These are phyloP conservation scores for Oikopleura vanhoeffeni DNA, from an alignment of 23 tunicate species.

Conservation along the genomic window DNA sequence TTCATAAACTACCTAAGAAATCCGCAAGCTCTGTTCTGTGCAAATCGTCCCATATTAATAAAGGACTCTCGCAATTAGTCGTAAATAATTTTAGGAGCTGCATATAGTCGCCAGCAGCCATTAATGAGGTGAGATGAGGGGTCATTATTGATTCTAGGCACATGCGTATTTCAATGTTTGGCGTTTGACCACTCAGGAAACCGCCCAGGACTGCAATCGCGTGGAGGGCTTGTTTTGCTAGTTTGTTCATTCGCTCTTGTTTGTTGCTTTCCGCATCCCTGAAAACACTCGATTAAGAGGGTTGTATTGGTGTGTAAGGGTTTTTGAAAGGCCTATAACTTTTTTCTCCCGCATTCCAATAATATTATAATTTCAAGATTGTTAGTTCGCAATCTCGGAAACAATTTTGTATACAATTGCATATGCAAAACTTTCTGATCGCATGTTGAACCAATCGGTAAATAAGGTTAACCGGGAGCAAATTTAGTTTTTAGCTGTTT, in stretches of 20 bases:
- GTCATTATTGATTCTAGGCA: conserved; percentile 31
- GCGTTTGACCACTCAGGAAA: conserved; percentile 17
- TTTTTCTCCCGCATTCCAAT: too few relatives aligned
- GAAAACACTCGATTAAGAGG: too few relatives aligned
- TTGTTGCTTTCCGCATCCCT: neutral
- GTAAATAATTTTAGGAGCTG: conserved; percentile 63
- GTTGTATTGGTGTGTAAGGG: too few relatives aligned
- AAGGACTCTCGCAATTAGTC: conserved; percentile 80
- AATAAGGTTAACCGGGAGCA: too few relatives aligned
- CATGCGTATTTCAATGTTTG: neutral
- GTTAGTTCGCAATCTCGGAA: too few relatives aligned
- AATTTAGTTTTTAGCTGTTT: too few relatives aligned
- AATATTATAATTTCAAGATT: too few relatives aligned
- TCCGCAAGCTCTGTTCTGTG: conserved; percentile 57
- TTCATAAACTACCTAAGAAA: too few relatives aligned
- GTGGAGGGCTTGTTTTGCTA: conserved; percentile 60
- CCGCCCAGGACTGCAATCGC: conserved; percentile 75
- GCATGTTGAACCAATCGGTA: too few relatives aligned
- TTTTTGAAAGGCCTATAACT: too few relatives aligned
- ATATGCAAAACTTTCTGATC: too few relatives aligned
- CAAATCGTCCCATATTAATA: conserved; percentile 81
- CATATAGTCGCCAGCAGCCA: conserved; percentile 39
- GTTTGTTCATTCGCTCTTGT: conserved; percentile 52
- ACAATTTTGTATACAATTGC: too few relatives aligned
- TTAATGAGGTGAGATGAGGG: conserved; percentile 44